phyloP scores from a whole-genome alignment of 2,113 vertebrate species.

The Motacilla alba region DNA sequence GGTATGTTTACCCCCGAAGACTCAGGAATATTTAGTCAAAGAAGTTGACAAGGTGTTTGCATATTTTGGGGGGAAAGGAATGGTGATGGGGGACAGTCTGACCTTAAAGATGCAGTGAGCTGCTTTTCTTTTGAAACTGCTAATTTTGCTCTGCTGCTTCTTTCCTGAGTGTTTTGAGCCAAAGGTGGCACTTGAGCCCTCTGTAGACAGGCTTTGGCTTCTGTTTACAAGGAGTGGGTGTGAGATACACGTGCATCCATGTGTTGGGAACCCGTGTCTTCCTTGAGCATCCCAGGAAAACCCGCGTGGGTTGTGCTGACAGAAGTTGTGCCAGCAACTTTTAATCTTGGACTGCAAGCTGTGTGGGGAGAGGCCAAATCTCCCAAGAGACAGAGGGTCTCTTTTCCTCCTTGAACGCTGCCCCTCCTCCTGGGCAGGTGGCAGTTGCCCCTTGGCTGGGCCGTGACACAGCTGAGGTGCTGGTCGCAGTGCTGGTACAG shows the following conservation, averaged over 20 bases:
- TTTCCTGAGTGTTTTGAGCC: not conserved
- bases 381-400: not conserved
- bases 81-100: not conserved
- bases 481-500: fast-evolving
- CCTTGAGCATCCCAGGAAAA: not conserved
- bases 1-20: conserved; percentile 59
- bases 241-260: not conserved
- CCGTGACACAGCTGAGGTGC: fast-evolving
- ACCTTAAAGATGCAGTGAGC: not conserved
- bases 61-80: not conserved
- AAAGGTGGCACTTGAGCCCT: not conserved
- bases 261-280: not conserved
- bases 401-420: not conserved
- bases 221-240: not conserved
- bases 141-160: not conserved
- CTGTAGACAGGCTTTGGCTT: not conserved
- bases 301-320: not conserved
- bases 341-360: not conserved
- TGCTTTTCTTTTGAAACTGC: not conserved
- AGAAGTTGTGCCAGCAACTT: not conserved
- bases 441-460: not conserved
- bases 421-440: not conserved
- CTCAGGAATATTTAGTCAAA: conserved; percentile 43
- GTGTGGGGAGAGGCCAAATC: not conserved
- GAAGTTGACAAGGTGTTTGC: conserved; percentile 10